These are phyloP conservation scores for Cercopithecus petaurista DNA, from an alignment of 2,797 vertebrate genomes.

Conservation along the genomic window DNA sequence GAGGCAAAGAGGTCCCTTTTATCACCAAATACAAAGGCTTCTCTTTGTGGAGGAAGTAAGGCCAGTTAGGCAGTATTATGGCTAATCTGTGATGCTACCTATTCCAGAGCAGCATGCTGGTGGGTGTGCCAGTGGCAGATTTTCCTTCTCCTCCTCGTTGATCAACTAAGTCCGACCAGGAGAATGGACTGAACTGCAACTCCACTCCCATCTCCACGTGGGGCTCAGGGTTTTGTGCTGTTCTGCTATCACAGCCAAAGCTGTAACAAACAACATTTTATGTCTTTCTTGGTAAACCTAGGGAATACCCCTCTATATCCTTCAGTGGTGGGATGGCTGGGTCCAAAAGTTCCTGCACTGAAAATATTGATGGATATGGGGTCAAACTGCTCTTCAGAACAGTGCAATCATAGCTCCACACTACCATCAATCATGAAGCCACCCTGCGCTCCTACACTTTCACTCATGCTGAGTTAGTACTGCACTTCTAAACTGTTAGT, in stretches of 20 bases:
- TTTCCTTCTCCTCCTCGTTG: not conserved
- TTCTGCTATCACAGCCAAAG: not conserved
- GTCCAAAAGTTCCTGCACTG: not conserved
- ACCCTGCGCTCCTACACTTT: not conserved
- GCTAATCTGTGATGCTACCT: not conserved
- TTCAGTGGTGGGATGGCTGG: not conserved
- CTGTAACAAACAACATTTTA: not conserved
- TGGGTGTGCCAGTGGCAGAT: not conserved
- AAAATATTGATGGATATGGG: not conserved
- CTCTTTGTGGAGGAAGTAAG: not conserved
- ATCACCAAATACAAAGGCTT: not conserved
- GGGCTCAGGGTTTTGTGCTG: not conserved
- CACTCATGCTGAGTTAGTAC: not conserved
- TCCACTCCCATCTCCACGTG: not conserved
- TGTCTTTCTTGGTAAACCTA: not conserved
- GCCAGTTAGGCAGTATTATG: not conserved
- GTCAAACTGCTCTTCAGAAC: not conserved
- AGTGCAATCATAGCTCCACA: not conserved
- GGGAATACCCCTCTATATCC: not conserved
- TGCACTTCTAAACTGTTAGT: not conserved
- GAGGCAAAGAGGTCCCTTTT: not conserved
- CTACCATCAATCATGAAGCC: not conserved
- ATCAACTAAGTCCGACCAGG: fast-evolving
- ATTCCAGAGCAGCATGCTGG: not conserved
- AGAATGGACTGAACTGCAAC: not conserved